These are phyloP conservation scores for Tanytarsus gracilentus DNA, from an alignment of 2,888 invertebrate species.

Conservation along the genomic window DNA sequence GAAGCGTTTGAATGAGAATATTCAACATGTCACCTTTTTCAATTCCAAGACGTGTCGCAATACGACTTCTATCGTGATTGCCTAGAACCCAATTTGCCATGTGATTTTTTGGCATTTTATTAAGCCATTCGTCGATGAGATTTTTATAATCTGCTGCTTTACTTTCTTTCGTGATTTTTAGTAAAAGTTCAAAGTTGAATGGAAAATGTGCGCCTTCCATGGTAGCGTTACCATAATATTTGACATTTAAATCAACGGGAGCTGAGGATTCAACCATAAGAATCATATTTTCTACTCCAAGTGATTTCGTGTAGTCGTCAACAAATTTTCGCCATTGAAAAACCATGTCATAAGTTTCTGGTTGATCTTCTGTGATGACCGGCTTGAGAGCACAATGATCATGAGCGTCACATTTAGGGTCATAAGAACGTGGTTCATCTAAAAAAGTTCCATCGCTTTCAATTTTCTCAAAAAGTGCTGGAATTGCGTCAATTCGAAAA, in stretches of 20 bases:
- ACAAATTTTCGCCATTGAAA: conserved; percentile 49
- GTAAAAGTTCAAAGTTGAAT: conserved; percentile 57
- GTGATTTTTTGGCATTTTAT: conserved; percentile 48
- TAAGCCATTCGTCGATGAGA: conserved; percentile 50
- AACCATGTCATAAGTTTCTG: conserved; percentile 50
- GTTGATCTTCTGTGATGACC: conserved; percentile 51
- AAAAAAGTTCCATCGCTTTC: conserved; percentile 44
- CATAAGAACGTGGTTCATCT: conserved; percentile 45
- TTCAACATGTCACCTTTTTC: conserved; percentile 59
- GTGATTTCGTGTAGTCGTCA: conserved; percentile 42
- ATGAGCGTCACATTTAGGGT: conserved; percentile 42
- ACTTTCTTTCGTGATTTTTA: conserved; percentile 43
- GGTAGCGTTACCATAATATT: conserved; percentile 50
- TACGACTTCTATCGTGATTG: conserved; percentile 58
- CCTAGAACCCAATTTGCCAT: conserved; percentile 63
- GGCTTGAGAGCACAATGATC: conserved; percentile 50
- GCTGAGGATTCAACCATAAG: conserved; percentile 56
- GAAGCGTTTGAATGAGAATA: conserved; percentile 51
- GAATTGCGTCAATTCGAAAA: conserved; percentile 48
- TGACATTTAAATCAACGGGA: conserved; percentile 47
- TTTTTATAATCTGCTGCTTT: conserved; percentile 46
- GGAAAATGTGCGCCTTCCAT: conserved; percentile 50
- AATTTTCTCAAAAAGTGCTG: conserved; percentile 40
- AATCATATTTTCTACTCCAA: conserved; percentile 43
- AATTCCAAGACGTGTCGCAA: conserved; percentile 53